Base-by-base conservation (phyloP, 2,113 vertebrate species). In the Burhinus oedicnemus region DNA sequence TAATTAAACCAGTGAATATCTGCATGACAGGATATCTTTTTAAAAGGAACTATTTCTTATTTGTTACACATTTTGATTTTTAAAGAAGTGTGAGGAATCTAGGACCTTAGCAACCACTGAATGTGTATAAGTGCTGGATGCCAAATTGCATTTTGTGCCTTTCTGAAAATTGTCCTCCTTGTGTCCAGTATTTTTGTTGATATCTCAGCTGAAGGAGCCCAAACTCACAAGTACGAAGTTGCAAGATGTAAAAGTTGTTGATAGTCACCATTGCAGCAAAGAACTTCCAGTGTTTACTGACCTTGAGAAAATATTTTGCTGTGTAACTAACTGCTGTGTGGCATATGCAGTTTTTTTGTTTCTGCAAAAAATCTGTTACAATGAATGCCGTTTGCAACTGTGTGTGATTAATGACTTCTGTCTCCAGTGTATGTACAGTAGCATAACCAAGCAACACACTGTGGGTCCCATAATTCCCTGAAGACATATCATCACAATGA, bases 1-100 rank as follows among this genome's bases (percentile, higher is more conserved):
- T 94, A 69, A 97, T 97, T 96, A 96, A 91, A 94, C 87, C 82
- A 89, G 32, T 52, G 84, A 96, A 89, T 77, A 81, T 71, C 81
- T 88, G 68, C 6, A 25, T 83, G 60, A 95, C 27, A 36, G 57
- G 40, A 27, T 83, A 11, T 54, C 72, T 95, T 71, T 86, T 76
- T 3, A 58, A 74, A 60, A 62, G 38, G 14, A 90, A 74, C 18
- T 77, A 9, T 89, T 72, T 65, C 47, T 80, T 54, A 23, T 30
- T 51, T 83, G n/a, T 75, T 84, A 32, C 11, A 21, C 32, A 23
- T 58, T 87, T 76, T 68, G 26, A 12, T 95, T 72, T 92, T 87
- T 93, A 9, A 85, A 83, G 52, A 68, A 38, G 4, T 15, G 8
- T 76, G 42, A 65, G 45, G 27, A 69, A 57, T 64, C 27, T 83